phyloP scores from a whole-genome alignment of 2,888 invertebrate species.

The Sipha maydis region DNA sequence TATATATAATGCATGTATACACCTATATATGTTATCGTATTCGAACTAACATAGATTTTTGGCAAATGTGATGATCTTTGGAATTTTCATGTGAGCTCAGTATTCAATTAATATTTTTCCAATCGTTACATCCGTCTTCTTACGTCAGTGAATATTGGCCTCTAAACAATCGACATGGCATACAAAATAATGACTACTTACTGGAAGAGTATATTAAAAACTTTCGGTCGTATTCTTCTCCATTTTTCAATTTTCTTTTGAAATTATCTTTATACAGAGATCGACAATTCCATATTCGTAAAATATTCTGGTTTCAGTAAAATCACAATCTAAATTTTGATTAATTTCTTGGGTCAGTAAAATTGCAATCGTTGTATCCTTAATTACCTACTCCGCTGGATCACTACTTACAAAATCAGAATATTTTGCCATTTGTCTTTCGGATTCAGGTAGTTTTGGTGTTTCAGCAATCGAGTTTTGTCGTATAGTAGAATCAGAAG shows the following conservation, averaged over 20 bases:
- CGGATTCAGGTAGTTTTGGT: slow-evolving; percentile 13
- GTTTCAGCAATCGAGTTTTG: not conserved
- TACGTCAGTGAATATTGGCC: slow-evolving; percentile 7
- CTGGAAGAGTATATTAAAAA: slow-evolving; percentile 34
- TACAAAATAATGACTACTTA: slow-evolving; percentile 53
- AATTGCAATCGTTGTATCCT: slow-evolving; percentile 25
- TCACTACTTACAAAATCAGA: slow-evolving; percentile 46
- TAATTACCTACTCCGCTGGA: slow-evolving; percentile 56
- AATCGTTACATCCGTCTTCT: slow-evolving; percentile 31
- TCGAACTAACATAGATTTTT: slow-evolving; percentile 6
- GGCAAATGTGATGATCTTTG: slow-evolving; percentile 19
- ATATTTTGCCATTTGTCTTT: not conserved
- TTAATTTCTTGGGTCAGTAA: slow-evolving; percentile 36
- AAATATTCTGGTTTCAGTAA: slow-evolving; percentile 44
- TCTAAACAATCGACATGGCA: slow-evolving; percentile 55
- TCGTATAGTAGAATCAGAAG: slow-evolving; percentile 13
- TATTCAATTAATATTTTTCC: slow-evolving; percentile 28
- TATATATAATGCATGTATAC: too few species aligned
- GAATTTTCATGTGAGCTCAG: slow-evolving; percentile 44
- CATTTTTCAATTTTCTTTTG: slow-evolving; percentile 50
- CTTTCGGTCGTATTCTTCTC: slow-evolving; percentile 30
- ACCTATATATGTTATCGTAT: too few species aligned
- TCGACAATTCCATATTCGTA: slow-evolving; percentile 27
- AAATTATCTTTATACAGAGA: not conserved
- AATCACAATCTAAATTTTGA: slow-evolving; percentile 40